These are phyloP conservation scores for Idaea dimidiata DNA, from an alignment of 2,888 invertebrate genomes.

Conservation along the genomic window DNA sequence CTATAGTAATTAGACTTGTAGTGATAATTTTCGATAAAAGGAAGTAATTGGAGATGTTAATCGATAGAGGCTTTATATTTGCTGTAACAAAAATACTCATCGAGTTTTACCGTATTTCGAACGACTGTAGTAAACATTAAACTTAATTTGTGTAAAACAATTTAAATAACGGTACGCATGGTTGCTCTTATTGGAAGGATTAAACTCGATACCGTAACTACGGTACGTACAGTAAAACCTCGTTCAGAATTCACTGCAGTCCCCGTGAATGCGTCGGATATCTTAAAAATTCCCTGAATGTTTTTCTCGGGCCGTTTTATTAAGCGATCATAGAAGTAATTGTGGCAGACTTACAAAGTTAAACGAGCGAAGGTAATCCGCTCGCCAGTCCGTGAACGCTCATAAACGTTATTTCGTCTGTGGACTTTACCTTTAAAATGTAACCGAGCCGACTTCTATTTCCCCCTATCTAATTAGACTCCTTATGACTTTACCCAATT, in stretches of 20 bases:
- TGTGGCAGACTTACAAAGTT: conserved; percentile 77
- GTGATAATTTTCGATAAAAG: neutral
- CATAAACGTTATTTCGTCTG: conserved; percentile 79
- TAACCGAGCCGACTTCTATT: conserved; percentile 51
- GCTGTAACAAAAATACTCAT: conserved; percentile 31
- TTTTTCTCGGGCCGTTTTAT: conserved; percentile 61
- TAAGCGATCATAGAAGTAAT: conserved; percentile 69
- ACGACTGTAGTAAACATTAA: conserved; percentile 45
- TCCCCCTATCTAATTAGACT: conserved; percentile 38
- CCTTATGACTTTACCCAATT: conserved; percentile 24
- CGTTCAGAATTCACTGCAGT: conserved; percentile 5
- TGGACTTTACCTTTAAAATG: conserved; percentile 68
- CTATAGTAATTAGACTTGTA: conserved; percentile 19
- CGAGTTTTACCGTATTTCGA: conserved; percentile 41
- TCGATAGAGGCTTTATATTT: conserved; percentile 3
- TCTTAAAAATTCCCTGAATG: conserved; percentile 65
- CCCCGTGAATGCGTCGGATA: conserved; percentile 39
- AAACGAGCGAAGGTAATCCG: conserved; percentile 68
- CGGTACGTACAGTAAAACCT: conserved; percentile 37
- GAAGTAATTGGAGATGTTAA: neutral
- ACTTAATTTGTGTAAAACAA: conserved; percentile 56
- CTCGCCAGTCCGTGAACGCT: conserved; percentile 52
- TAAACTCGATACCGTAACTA: conserved; percentile 46
- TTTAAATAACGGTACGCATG: conserved; percentile 66
- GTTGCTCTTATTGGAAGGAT: conserved; percentile 69